Base-by-base conservation (phyloP, 2,113 vertebrate species). In the Notechis scutatus region DNA sequence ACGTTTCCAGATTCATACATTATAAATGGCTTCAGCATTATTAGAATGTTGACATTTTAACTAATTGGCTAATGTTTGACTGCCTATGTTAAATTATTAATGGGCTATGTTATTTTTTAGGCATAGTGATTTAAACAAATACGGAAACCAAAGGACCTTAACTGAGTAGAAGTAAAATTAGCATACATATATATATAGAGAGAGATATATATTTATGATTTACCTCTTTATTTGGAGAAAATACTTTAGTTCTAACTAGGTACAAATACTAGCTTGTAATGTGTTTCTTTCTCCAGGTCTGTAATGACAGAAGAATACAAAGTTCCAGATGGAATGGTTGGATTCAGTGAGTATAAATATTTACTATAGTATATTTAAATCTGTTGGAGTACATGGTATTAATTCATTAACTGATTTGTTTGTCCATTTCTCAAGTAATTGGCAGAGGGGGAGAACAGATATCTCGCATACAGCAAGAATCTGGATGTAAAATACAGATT, bases 371-470 rank as follows among this genome's bases (percentile, higher is more conserved):
- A 0, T 9, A 85, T 74, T 52, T 74, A 23, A 45, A 92, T 56
- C 89, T 21, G 14, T 87, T 20, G 64, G 92, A 92, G 42, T 21
- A 57, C 21, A 39, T 85, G 1, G 90, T 95, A 14, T 90, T 89
- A 89, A 10, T 96, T 21, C 26, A 96, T 64, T 95, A 89, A 39
- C 34, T 90, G 24, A 0, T 94, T 0, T 93, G 93, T 93, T 96
- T n/a, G 94, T 94, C 91, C 29, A 54, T 39, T 34, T 93, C 59
- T 94, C 0, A 96, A 99, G 99, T 99, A 95, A 99, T 99, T 96
- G 99, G 99, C 95, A 98, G 99, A 98, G 99, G 99, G 61, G 99
- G 99, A n/a, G 99, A 99, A 96, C 99, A 99, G 95, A 99, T 99
- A 90, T 99, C 99, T 4, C 98, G 99, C 45, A 98, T 99, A 96